phyloP scores from a whole-genome alignment of 2,113 vertebrate genomes.

The Dipodomys stephensi region DNA sequence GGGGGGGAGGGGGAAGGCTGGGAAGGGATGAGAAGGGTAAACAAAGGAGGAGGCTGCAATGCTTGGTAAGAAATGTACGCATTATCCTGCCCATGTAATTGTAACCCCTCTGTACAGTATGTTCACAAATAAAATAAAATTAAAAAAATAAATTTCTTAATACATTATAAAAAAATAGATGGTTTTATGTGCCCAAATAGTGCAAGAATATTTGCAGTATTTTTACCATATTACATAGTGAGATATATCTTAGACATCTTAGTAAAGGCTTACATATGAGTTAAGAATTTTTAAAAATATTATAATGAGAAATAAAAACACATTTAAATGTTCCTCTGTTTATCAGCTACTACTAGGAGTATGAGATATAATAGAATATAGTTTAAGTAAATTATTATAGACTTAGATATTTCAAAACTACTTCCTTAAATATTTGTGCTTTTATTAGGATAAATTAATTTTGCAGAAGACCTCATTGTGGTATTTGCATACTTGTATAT shows the following conservation, averaged over 20 bases:
- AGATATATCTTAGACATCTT: background rate
- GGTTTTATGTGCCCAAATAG: conserved; percentile 52
- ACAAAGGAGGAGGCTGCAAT: no score
- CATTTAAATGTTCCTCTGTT: conserved; percentile 42
- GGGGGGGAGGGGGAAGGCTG: no score
- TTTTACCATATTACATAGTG: conserved; percentile 11
- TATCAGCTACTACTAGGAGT: background rate
- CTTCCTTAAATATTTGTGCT: background rate
- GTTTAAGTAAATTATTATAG: conserved; percentile 2
- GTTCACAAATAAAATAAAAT: no score
- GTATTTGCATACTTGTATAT: background rate
- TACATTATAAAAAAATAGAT: conserved; percentile 1
- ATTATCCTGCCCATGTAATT: no score
- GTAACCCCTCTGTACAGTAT: no score
- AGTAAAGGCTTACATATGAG: conserved; percentile 46
- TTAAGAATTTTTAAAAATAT: conserved; percentile 58
- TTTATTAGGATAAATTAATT: no score
- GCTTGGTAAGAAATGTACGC: no score
- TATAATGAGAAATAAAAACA: conserved; percentile 51
- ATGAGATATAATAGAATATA: background rate
- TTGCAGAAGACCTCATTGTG: no score
- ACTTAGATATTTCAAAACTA: background rate
- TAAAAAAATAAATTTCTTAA: no score
- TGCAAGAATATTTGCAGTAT: conserved; percentile 51
- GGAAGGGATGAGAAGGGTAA: no score